Evolutionary conservation across 2,113 vertebrate species (phyloP).

Genomic region (Rhabdomys dilectus): DNA sequence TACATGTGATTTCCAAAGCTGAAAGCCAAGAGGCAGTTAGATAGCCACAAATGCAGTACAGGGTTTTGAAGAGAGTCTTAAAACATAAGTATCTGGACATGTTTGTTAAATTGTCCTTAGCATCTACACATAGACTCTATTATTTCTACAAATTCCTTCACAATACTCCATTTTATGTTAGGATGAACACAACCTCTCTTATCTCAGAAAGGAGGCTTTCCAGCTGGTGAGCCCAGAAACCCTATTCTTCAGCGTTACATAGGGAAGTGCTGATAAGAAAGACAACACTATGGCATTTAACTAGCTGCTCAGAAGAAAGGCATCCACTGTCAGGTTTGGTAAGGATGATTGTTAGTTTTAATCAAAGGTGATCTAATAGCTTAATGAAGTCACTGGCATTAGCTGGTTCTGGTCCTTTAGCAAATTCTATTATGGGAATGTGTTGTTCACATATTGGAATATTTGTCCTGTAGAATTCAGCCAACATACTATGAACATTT

Average conservation of each 20-base stretch:
- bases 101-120: constrained; percentile 83
- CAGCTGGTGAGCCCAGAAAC: constrained; percentile 84
- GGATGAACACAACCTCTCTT: constrained; percentile 84
- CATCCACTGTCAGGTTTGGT: constrained; percentile 76
- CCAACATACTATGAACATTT: not conserved
- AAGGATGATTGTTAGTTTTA: constrained; percentile 84
- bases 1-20: constrained; percentile 62
- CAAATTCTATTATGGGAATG: constrained; percentile 48
- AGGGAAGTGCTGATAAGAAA: constrained; percentile 86
- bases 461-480: constrained; percentile 22
- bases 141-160: constrained; percentile 84
- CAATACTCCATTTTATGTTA: constrained; percentile 81
- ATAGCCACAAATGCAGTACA: constrained; percentile 64
- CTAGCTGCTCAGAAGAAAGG: constrained; percentile 79
- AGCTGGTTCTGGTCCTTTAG: constrained; percentile 47
- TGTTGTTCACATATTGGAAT: constrained; percentile 74
- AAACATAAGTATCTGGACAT: constrained; percentile 82
- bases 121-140: constrained; percentile 83
- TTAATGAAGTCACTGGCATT: constrained; percentile 84
- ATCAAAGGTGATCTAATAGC: constrained; percentile 86
- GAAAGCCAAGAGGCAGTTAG: constrained; percentile 62
- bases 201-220: constrained; percentile 84
- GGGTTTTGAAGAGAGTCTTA: constrained; percentile 81
- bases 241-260: constrained; percentile 84
- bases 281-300: constrained; percentile 79